phyloP scores from a whole-genome alignment of 2,113 vertebrate species.

The Girardinichthys multiradiatus region DNA sequence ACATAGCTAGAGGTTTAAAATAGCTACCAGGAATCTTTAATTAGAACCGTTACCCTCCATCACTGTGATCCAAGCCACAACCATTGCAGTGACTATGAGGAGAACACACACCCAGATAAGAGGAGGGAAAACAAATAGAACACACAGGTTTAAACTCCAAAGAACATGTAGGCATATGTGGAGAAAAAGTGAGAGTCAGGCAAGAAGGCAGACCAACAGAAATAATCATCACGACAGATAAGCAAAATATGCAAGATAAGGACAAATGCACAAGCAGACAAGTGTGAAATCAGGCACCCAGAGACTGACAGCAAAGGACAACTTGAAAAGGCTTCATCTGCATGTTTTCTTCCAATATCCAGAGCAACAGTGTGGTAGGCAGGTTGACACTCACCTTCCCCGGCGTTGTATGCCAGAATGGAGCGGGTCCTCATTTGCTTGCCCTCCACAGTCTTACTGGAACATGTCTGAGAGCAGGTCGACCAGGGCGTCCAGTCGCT shows the following conservation, averaged over 20 bases:
- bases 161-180: conserved; percentile 26
- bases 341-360: conserved; percentile 29
- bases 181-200: conserved; percentile 35
- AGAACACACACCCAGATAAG: conserved; percentile 36
- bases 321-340: conserved; percentile 51
- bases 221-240: conserved; percentile 55
- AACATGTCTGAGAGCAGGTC: conserved; percentile 97
- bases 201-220: conserved; percentile 51
- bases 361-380: background rate
- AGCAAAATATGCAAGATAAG: conserved; percentile 63
- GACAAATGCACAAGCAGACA: conserved; percentile 58
- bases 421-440: conserved; percentile 92
- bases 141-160: conserved; percentile 23
- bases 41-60: conserved; percentile 76
- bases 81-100: conserved; percentile 75
- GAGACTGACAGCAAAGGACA: conserved; percentile 66
- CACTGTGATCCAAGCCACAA: conserved; percentile 79
- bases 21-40: conserved; percentile 41
- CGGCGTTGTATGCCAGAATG: conserved; percentile 89
- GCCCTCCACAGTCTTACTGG: conserved; percentile 94
- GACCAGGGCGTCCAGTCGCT: conserved; percentile 93
- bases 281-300: conserved; percentile 64
- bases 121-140: conserved; percentile 12
- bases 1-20: conserved; percentile 42
- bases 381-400: conserved; percentile 86